Evolutionary conservation across 2,113 vertebrate genomes (phyloP), one percentile per base, ranked within the genome.

Genomic region (Salvelinus sp.): DNA sequence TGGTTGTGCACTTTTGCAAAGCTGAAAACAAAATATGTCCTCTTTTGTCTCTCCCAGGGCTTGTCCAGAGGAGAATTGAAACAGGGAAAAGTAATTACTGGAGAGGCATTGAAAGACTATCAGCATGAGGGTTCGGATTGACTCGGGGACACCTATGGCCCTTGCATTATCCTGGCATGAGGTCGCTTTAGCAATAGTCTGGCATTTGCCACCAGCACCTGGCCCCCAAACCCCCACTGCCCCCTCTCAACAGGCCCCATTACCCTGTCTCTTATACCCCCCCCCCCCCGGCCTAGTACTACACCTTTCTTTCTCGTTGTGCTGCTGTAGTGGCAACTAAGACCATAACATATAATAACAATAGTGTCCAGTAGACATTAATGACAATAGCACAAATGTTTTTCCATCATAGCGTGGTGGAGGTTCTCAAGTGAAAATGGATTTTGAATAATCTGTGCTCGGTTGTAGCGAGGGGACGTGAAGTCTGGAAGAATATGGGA

Each of bases 141-240:
- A 94, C 94, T 96, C 92, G 93, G 93, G 94, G 94, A 95, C 96
- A 97, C 96, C 96, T 97, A 95, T 94, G 25, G 82, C 87, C 95
- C 94, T 94, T 95, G 93, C 94, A 96, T 97, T 96, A 95, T 94
- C 94, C 93, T 94, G 79, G 93, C 94, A 94, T 94, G 93, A 95
- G 94, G 94, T 95, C 91, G 87, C 93, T 94, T 92, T 93, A 90
- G 91, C 93, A 95, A 96, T 95, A 94, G 89, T 84, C 82, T 92
- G 90, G 93, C 94, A 94, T 93, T 95, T 95, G 95, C 94, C 92
- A 89, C 93, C 93, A 95, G 93, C 94, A 95, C 95, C 91, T 94
- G 93, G 95, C 91, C 79, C 88, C 91, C 83, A 92, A 91, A 91
- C 93, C 95, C 93, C 91, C 88, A 83, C 92, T 91, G 91, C 93